These are phyloP conservation scores for Cheilinus undulatus DNA, from an alignment of 2,113 vertebrate genomes.

Conservation along the genomic window DNA sequence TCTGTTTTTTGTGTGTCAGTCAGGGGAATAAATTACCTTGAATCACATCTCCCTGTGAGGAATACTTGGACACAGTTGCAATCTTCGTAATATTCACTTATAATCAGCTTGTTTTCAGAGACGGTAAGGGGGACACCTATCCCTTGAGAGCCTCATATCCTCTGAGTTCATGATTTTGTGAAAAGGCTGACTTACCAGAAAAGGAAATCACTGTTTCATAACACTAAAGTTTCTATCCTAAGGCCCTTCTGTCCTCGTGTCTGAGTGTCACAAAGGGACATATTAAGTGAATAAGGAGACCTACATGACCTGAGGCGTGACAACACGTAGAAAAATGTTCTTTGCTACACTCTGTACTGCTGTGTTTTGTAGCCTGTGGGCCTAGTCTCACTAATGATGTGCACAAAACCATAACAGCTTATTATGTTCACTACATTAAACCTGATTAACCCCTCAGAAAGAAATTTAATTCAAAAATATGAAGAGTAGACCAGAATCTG, in stretches of 20 bases:
- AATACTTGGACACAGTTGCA: conserved; percentile 15
- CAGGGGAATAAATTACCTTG: conserved; percentile 31
- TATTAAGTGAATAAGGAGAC: conserved; percentile 47
- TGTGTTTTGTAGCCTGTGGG: conserved; percentile 70
- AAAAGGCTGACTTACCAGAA: conserved; percentile 12
- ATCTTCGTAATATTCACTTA: conserved; percentile 23
- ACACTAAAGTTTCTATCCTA: conserved; percentile 1
- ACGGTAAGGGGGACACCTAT: background rate
- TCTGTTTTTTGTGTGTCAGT: no score
- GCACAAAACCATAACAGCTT: conserved; percentile 56
- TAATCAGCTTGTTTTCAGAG: conserved; percentile 37
- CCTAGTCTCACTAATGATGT: conserved; percentile 58
- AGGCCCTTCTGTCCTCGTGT: background rate
- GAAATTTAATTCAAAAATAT: background rate
- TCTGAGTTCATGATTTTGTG: conserved; percentile 12
- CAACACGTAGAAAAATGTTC: conserved; percentile 42
- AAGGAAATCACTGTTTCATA: conserved; percentile 1
- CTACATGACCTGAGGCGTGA: conserved; percentile 54
- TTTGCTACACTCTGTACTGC: conserved; percentile 12
- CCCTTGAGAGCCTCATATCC: background rate
- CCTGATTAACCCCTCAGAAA: conserved; percentile 1
- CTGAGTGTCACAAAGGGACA: conserved; percentile 49
- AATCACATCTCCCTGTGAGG: background rate
- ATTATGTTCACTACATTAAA: conserved; percentile 36
- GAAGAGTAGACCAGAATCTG: background rate